Evolutionary conservation across 2,113 vertebrate species (phyloP).

Genomic region (Chloropsis cyanopogon): DNA sequence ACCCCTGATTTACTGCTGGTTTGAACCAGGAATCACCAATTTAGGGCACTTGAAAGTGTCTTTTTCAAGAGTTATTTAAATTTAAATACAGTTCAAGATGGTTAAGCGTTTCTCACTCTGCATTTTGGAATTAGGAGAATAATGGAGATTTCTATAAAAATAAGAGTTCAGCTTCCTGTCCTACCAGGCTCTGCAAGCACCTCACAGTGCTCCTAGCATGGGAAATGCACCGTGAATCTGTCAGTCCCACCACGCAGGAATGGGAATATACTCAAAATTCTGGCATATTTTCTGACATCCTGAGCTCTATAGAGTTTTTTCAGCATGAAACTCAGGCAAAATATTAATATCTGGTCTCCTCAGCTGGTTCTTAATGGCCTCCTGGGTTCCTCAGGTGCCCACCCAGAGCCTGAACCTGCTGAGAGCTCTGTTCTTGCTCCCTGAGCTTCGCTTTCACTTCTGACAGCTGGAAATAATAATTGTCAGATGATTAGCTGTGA

Average conservation of each 20-base stretch:
- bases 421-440: background rate
- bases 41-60: background rate
- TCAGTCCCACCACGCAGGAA: background rate
- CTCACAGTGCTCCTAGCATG: background rate
- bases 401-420: background rate
- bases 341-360: background rate
- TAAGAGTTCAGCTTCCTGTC: background rate
- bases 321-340: background rate
- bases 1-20: background rate
- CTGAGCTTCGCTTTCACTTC: background rate
- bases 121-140: background rate
- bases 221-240: background rate
- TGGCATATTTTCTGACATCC: background rate
- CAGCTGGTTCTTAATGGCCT: background rate
- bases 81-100: background rate
- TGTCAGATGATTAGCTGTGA: background rate
- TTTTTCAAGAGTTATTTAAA: background rate
- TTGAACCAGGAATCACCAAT: background rate
- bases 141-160: background rate
- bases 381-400: background rate
- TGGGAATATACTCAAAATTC: background rate
- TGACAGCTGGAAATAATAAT: background rate
- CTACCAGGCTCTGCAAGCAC: background rate
- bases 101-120: background rate
- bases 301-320: background rate